Base-by-base conservation (phyloP, 2,113 vertebrate genomes). In the Gobius niger region DNA sequence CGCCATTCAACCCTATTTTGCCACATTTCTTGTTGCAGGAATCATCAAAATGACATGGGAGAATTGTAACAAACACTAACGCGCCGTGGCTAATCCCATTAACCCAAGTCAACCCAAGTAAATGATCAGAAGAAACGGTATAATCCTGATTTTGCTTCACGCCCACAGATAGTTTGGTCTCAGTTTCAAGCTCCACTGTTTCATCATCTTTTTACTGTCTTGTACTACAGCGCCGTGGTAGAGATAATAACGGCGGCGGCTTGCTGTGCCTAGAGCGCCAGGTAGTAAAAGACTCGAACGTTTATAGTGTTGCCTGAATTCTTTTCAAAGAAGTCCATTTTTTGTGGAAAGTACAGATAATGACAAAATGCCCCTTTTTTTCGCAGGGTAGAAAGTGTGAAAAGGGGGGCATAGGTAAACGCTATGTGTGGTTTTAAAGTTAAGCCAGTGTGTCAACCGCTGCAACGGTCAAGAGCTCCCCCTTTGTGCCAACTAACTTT, bases 151-250 rank as follows among this genome's bases (percentile, higher is more conserved):
- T 68, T 72, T 47, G 57, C 40, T 65, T 44, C 50, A 40, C 12
- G 73, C 73, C 49, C 49, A 62, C 53, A 69, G 44, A 66, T 57
- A 64, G 69, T 40, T 47, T 56, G 54, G 47, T 67, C 67, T 73
- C 66, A 47, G 53, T 67, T 13, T 49, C 34, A 51, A 46, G 54
- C 68, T 46, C 40, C 47, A 8, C 44, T 16, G 53, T 84, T 89
- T 87, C 77, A 84, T 89, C 85, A 82, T 85, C 70, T 88, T 77
- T 77, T 90, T 80, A 85, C 82, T 80, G 66, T 83, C 86, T 82
- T 87, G 87, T 89, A 81, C 76, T 81, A 88, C 82, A 84, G 85
- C 78, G 56, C 77, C 76, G 82, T 7, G 85, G 83, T 82, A 70
- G 75, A 82, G 87, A 87, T 90, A 89, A 91, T 90, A 83, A 88